Percentiles rank a stretch among this genome's conserved stretches.
Evolutionary conservation across 2,888 invertebrate genomes (phyloP).

Genomic region (Deilephila elpenor): DNA sequence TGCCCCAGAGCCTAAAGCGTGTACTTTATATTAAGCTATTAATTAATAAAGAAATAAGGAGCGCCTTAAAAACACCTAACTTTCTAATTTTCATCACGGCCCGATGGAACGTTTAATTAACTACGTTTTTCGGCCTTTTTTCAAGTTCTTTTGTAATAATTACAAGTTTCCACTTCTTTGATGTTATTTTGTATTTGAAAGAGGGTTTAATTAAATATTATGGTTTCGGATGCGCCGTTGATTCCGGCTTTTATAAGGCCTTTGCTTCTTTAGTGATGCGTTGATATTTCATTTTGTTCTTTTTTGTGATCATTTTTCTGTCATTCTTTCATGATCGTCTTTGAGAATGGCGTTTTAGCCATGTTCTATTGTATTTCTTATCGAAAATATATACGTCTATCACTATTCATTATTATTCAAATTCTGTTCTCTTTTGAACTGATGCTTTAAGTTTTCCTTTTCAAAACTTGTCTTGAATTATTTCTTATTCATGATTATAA

Average conservation of each 20-base stretch:
- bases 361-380: too few species aligned
- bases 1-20: slow-evolving; percentile 39
- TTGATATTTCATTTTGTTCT: background rate
- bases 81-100: slow-evolving; percentile 56
- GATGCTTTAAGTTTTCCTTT: too few species aligned
- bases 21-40: slow-evolving; percentile 57
- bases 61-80: slow-evolving; percentile 51
- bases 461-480: too few species aligned
- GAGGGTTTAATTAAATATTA: slow-evolving; percentile 21
- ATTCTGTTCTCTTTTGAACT: too few species aligned
- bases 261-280: background rate
- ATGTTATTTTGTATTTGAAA: slow-evolving; percentile 50
- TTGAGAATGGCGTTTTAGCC: background rate
- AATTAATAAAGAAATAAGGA: slow-evolving; percentile 55
- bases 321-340: background rate
- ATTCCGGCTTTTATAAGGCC: background rate
- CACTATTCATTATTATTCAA: too few species aligned
- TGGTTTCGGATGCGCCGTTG: slow-evolving; percentile 9
- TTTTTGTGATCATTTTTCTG: background rate
- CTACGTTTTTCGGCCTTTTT: slow-evolving; percentile 50
- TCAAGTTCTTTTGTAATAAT: slow-evolving; percentile 51
- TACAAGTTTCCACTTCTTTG: slow-evolving; percentile 59
- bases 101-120: slow-evolving; percentile 60
- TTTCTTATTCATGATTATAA: too few species aligned
- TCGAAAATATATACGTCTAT: too few species aligned